Evolutionary conservation across 2,888 invertebrate species (phyloP).

Genomic region (Chaetogeoica ovagalla): DNA sequence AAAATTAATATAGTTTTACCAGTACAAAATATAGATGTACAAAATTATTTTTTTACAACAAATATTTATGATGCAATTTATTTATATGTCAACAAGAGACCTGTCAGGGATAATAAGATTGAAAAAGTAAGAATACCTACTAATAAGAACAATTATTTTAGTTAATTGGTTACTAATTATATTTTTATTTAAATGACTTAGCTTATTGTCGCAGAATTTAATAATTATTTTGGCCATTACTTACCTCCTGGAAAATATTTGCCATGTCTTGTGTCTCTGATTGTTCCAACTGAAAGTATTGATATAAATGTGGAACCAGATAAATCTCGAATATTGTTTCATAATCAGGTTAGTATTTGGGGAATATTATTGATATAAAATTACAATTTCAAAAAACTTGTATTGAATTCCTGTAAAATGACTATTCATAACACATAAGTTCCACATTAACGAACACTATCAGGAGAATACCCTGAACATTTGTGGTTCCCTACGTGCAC

Average conservation of each 20-base stretch:
- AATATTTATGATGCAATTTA: conserved; percentile 56
- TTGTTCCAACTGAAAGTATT: conserved; percentile 60
- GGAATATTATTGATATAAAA: too few species aligned
- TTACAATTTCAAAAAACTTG: too few species aligned
- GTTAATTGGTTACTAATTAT: conserved; percentile 19
- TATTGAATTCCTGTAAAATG: too few species aligned
- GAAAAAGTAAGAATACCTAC: conserved; percentile 62
- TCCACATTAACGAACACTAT: too few species aligned
- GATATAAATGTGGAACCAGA: conserved; percentile 69
- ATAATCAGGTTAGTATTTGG: conserved; percentile 21
- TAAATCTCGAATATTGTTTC: conserved; percentile 60
- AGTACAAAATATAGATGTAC: conserved; percentile 38
- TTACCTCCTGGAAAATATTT: conserved; percentile 60
- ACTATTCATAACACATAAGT: too few species aligned
- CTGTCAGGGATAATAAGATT: conserved; percentile 63
- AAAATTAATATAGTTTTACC: conserved; percentile 41
- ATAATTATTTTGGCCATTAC: conserved; percentile 59
- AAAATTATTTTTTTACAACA: conserved; percentile 51
- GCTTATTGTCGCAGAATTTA: conserved; percentile 61
- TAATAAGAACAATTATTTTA: conserved; percentile 8
- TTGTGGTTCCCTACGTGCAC: too few species aligned
- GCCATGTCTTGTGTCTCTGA: conserved; percentile 61
- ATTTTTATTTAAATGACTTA: conserved; percentile 57
- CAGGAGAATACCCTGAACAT: too few species aligned
- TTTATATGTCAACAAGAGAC: conserved; percentile 64